Evolutionary conservation across 2,113 vertebrate genomes (phyloP).

Genomic region (Bucco capensis): DNA sequence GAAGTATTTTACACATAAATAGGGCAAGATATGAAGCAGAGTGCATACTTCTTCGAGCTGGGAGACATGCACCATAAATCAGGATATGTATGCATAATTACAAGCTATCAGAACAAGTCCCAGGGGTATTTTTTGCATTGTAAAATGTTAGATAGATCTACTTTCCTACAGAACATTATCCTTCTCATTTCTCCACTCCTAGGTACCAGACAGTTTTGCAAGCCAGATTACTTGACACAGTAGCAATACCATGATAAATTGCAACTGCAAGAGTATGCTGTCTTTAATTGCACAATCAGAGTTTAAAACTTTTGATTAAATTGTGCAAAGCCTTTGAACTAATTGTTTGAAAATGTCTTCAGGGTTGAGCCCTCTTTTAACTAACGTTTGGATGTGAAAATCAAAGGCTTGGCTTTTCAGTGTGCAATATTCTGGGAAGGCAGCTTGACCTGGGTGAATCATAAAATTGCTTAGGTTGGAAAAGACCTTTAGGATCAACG

Average conservation of each 20-base stretch:
- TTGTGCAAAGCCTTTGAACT: conserved; percentile 23
- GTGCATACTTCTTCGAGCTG: conserved; percentile 53
- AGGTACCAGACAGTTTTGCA: conserved; percentile 4
- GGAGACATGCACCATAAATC: conserved; percentile 67
- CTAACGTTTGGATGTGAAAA: background rate
- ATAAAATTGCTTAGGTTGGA: background rate
- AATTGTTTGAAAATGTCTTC: conserved; percentile 24
- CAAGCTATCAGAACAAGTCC: conserved; percentile 57
- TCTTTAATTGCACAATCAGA: conserved; percentile 51
- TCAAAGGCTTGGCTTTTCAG: background rate
- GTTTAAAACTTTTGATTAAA: conserved; percentile 53
- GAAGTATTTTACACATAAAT: conserved; percentile 63
- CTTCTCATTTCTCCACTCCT: conserved; percentile 23
- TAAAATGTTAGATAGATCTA: conserved; percentile 31
- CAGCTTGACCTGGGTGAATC: background rate
- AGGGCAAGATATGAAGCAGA: conserved; percentile 49
- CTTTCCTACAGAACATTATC: conserved; percentile 43
- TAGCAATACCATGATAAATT: conserved; percentile 27
- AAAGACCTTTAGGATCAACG: background rate
- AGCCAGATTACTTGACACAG: background rate
- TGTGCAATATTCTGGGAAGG: background rate
- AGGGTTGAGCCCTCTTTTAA: conserved; percentile 1
- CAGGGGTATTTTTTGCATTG: conserved; percentile 44
- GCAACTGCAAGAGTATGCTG: background rate
- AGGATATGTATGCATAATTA: conserved; percentile 67